phyloP scores from a whole-genome alignment of 2,888 invertebrate species.

The Acanthococcus lagerstroemiae region DNA sequence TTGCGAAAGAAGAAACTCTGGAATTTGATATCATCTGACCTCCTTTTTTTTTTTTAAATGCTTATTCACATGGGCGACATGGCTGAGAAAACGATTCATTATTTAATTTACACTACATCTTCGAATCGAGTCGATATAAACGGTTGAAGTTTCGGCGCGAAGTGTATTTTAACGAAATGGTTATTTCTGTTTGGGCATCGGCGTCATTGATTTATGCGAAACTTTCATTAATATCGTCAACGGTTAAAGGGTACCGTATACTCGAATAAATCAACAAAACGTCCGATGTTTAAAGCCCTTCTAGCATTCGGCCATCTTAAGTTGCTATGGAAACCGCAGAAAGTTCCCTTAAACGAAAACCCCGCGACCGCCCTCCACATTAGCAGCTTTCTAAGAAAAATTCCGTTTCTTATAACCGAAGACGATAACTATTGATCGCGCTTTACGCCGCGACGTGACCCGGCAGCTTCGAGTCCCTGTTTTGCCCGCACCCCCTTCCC shows the following conservation, averaged over 20 bases:
- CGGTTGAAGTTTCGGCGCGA: not conserved
- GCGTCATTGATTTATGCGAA: slow-evolving; percentile 29
- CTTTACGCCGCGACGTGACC: slow-evolving; percentile 14
- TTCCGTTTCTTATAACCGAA: slow-evolving; percentile 29
- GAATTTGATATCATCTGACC: too few species aligned
- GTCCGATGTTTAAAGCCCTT: slow-evolving; percentile 28
- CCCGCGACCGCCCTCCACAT: slow-evolving; percentile 2
- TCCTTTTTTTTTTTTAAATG: too few species aligned
- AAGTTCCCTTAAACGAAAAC: slow-evolving; percentile 27
- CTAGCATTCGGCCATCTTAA: slow-evolving; percentile 29
- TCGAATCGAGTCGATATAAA: too few species aligned
- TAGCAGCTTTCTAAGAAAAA: slow-evolving; percentile 27
- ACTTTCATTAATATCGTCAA: slow-evolving; percentile 30
- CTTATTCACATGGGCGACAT: too few species aligned
- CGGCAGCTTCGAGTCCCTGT: slow-evolving; percentile 2
- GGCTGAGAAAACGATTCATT: too few species aligned
- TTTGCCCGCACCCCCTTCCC: not conserved
- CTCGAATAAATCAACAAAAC: slow-evolving; percentile 29
- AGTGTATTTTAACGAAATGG: slow-evolving; percentile 10
- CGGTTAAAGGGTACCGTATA: slow-evolving; percentile 29
- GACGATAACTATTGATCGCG: slow-evolving; percentile 28
- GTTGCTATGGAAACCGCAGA: slow-evolving; percentile 30
- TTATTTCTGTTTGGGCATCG: slow-evolving; percentile 14
- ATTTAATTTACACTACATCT: too few species aligned
- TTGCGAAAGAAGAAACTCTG: too few species aligned